These are phyloP conservation scores for Oryzias celebensis DNA, from an alignment of 2,113 vertebrate species.

Conservation along the genomic window DNA sequence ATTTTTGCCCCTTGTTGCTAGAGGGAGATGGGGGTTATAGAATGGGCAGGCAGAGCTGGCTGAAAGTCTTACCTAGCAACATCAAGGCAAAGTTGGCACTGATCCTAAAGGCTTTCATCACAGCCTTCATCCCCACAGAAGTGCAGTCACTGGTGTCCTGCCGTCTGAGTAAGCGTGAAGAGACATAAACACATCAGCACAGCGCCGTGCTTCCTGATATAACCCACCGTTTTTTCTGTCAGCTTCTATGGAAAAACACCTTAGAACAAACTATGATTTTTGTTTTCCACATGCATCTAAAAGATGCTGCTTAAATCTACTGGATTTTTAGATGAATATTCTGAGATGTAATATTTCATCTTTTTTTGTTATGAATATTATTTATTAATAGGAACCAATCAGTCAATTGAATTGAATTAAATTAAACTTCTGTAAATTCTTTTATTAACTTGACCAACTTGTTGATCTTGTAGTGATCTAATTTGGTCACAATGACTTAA, in stretches of 20 bases:
- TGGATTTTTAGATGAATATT: no score
- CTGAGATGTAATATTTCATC: no score
- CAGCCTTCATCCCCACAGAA: conserved; percentile 40
- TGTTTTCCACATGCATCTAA: no score
- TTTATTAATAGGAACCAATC: no score
- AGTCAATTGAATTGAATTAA: no score
- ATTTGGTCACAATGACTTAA: no score
- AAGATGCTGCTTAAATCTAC: no score
- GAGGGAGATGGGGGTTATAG: conserved; percentile 73
- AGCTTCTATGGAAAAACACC: conserved; percentile 2
- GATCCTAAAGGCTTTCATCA: conserved; percentile 48
- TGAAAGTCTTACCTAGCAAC: conserved; percentile 64
- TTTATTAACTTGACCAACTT: no score
- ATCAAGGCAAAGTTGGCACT: conserved; percentile 53
- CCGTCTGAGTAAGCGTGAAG: conserved; percentile 30
- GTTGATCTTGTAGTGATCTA: no score
- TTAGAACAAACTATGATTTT: neutral
- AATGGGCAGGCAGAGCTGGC: conserved; percentile 30
- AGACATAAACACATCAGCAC: conserved; percentile 32
- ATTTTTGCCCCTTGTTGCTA: conserved; percentile 79
- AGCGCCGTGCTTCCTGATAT: conserved; percentile 29
- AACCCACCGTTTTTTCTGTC: conserved; percentile 19
- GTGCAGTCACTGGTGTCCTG: conserved; percentile 15
- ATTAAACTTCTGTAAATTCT: no score
- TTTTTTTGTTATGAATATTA: no score